Evolutionary conservation across 2,113 vertebrate genomes (phyloP).

Genomic region (Elanus axillaris): DNA sequence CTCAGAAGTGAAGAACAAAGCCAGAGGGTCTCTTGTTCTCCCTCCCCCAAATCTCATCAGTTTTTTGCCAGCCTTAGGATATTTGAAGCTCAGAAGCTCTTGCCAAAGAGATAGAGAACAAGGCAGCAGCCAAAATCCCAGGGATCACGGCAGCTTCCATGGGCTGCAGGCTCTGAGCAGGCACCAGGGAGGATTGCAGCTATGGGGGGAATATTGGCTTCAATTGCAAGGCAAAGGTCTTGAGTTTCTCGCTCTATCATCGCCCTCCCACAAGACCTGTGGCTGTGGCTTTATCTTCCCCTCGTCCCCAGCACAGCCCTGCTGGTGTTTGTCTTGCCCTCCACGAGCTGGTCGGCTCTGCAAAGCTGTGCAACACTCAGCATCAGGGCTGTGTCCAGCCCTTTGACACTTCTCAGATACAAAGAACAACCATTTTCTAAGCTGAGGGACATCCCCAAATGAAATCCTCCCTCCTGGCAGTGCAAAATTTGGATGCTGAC

Average conservation of each 20-base stretch:
- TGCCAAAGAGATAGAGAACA: background rate
- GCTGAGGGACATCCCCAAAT: background rate
- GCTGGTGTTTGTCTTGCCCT: rapidly evolving
- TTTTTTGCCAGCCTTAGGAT: background rate
- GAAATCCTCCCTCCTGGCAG: background rate
- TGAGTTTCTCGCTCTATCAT: background rate
- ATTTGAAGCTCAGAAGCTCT: background rate
- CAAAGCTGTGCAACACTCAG: background rate
- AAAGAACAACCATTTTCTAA: background rate
- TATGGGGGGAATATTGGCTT: too few relatives aligned
- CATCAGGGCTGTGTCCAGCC: background rate
- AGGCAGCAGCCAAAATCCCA: background rate
- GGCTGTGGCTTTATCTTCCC: background rate
- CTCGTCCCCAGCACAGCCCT: rapidly evolving
- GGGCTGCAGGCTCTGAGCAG: background rate
- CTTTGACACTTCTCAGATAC: rapidly evolving
- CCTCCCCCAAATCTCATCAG: background rate
- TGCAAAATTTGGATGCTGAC: background rate
- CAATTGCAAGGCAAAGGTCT: background rate
- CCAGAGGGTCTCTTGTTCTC: background rate
- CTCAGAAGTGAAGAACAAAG: background rate
- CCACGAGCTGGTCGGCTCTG: rapidly evolving
- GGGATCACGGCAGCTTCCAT: rapidly evolving
- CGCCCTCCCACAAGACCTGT: background rate
- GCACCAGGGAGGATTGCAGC: background rate